These are phyloP conservation scores for Atherix ibis DNA, from an alignment of 2,888 invertebrate species.

Conservation along the genomic window DNA sequence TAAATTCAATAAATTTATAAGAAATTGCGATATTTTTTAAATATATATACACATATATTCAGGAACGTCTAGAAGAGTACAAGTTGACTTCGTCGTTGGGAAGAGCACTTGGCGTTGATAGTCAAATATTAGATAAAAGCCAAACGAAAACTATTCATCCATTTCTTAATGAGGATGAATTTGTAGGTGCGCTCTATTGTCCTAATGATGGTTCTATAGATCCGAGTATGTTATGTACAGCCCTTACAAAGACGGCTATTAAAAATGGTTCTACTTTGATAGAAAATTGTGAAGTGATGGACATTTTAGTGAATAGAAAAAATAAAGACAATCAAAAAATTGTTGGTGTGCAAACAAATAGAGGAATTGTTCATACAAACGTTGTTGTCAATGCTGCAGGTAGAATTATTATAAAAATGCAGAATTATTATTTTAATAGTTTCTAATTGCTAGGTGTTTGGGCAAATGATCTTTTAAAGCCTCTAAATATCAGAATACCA, in stretches of 20 bases:
- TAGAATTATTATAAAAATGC: no score
- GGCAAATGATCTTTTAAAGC: constrained; percentile 43
- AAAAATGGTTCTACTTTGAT: constrained; percentile 49
- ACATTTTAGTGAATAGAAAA: constrained; percentile 46
- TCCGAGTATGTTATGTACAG: constrained; percentile 55
- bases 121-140: constrained; percentile 44
- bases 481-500: constrained; percentile 39
- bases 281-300: constrained; percentile 53
- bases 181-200: constrained; percentile 55
- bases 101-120: constrained; percentile 54
- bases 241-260: constrained; percentile 49
- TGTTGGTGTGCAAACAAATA: constrained; percentile 51
- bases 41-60: no score
- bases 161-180: constrained; percentile 48
- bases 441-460: no score
- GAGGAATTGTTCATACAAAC: constrained; percentile 48
- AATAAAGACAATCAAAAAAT: constrained; percentile 46
- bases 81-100: constrained; percentile 55
- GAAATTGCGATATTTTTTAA: no score
- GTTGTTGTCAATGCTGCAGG: constrained; percentile 52
- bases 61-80: constrained; percentile 63
- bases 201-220: constrained; percentile 67
- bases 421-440: no score
- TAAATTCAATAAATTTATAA: no score
- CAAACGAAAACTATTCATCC: constrained; percentile 60